Evolutionary conservation across 2,797 vertebrate species (phyloP), one percentile per base, ranked within the genome.

Genomic region (Macropus fuliginosus): DNA sequence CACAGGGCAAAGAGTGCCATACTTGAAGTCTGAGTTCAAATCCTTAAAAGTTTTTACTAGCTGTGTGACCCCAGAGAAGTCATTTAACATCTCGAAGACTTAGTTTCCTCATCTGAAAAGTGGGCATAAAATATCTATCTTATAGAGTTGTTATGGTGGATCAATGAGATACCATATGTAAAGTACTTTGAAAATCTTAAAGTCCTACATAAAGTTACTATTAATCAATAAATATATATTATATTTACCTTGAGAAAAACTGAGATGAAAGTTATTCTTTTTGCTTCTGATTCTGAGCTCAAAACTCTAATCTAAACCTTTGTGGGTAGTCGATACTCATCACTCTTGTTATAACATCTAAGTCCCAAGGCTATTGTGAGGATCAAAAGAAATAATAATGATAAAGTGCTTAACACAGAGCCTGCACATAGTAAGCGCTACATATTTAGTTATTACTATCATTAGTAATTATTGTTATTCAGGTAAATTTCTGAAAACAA

Each of bases 371-470:
- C 34, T 13, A 13, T 14, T 34, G 10, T 57, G 12, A 34, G 59
- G 8, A 40, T 40, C n/a, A 46, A 24, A 46, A 46, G 0, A 81
- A 18, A 24, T 46, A 46, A 81, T 81, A 46, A 81, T 81, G 46
- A n/a, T 9, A 81, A 24, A 81, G 94, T 18, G 8, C 28, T 56
- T 92, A 66, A 52, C 14, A 34, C 54, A 14, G 34, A 59, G 16
- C 29, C 9, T 93, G 24, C 91, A 92, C 0, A 55, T 0, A 9
- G 4, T 5, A 59, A 34, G 57, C 91, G 24, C n/a, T 94, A 10
- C 56, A 56, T 81, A 93, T 74, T 29, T 91, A 93, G 52, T 56
- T 66, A 95, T 21, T 56, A 40, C 10, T 93, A 91, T 74, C 16
- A 92, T 10, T 31, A 62, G 11, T 62, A 62, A 31, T 29, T 57